These are phyloP conservation scores for Micrasema minimum DNA, from an alignment of 1,140 invertebrate species.

Conservation along the genomic window DNA sequence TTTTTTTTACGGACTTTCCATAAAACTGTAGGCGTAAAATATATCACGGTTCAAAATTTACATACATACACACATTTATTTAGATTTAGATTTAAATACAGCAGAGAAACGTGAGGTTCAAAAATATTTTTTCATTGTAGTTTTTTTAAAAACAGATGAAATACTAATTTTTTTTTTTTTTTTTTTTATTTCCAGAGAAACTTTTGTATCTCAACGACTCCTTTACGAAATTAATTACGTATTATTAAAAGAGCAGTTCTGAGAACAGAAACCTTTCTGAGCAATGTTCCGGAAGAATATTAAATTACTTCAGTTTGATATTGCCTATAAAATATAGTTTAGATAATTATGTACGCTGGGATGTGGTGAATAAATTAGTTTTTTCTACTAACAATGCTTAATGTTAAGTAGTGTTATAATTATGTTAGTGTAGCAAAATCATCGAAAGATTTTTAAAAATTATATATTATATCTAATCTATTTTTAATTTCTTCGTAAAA, in stretches of 20 bases:
- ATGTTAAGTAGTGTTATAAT: constrained; percentile 49
- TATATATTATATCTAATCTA: constrained; percentile 45
- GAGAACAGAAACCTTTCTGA: constrained; percentile 19
- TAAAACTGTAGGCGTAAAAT: too few species aligned
- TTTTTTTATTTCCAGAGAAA: too few species aligned
- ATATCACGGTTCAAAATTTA: too few species aligned
- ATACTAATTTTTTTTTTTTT: too few species aligned
- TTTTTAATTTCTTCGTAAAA: constrained; percentile 48
- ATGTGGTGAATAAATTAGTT: constrained; percentile 52
- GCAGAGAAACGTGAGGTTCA: too few species aligned
- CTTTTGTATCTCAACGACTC: too few species aligned
- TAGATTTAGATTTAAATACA: too few species aligned
- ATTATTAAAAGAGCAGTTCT: constrained; percentile 29
- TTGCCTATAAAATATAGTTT: constrained; percentile 40
- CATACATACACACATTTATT: too few species aligned
- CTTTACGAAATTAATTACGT: too few species aligned
- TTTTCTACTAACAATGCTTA: constrained; percentile 54
- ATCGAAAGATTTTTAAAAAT: constrained; percentile 52
- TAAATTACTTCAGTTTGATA: constrained; percentile 43
- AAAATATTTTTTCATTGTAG: too few species aligned
- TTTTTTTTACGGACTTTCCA: too few species aligned
- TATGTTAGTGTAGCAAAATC: constrained; percentile 49
- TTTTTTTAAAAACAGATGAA: too few species aligned
- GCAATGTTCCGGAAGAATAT: constrained; percentile 26
- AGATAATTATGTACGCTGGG: constrained; percentile 49